Evolutionary conservation across 2,797 vertebrate genomes (phyloP), one percentile per base, ranked within the genome.

Genomic region (Mus caroli): DNA sequence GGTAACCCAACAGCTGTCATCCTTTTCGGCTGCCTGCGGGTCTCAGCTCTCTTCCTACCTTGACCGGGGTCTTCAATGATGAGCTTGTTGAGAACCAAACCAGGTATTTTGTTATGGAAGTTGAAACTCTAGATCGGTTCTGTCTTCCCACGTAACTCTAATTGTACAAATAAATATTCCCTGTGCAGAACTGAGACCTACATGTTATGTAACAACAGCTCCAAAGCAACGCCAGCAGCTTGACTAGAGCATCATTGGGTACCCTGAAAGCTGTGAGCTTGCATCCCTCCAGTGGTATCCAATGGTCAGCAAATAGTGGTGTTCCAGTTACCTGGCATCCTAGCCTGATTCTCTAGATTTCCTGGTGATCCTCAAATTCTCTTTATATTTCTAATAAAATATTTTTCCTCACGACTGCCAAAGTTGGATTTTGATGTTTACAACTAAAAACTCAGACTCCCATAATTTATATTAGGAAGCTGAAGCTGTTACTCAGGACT

Each of bases 361-460:
- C 87, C n/a, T n/a, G n/a, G 15, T 90, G 84, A 94, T 40, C 26
- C 84, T 82, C 31, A 91, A 67, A 20, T 91, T 43, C 43, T 5
- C 43, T 43, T 43, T 4, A 43, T 43, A 43, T 43, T 43, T 89
- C 89, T 71, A 94, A 58, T 93, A 82, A 92, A 75, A 79, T 89
- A 34, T 12, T 90, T 71, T 94, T 84, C 92, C 58, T 92, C 58
- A 56, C 37, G 75, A 67, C 40, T 91, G 78, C 67, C 90, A 79
- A 88, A 92, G 91, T 73, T 94, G 14, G 34, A 90, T 89, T 95
- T 60, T 92, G 75, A 64, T 78, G 58, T 87, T 83, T 90, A 15
- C 80, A 83, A 93, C 37, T 93, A 84, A 95, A 95, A 89, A 75
- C 43, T 13, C 86, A 43, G 22, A 92, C 67, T 95, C 84, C 78